Percentiles rank a stretch among this genome's conserved stretches.
Conservation (phyloP, 2,797 vertebrate genomes). For the Erpetoichthys calabaricus region DNA sequence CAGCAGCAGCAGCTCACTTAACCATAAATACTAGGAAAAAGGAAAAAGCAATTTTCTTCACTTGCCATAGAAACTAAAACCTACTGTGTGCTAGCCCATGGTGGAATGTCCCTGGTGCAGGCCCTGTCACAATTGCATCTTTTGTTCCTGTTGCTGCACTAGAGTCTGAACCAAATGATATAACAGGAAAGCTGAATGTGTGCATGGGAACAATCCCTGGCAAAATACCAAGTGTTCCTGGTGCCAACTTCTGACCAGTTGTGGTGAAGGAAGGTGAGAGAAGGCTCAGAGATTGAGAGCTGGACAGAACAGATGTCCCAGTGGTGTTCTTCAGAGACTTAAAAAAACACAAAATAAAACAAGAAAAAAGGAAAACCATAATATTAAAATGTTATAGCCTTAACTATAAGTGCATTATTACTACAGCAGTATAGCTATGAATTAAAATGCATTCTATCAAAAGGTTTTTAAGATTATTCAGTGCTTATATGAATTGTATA, state of each 20-base stretch:
- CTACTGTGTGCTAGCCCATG: slow-evolving; percentile 61
- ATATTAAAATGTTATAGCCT: too few species aligned
- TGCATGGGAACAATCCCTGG: slow-evolving; percentile 51
- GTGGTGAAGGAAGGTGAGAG: slow-evolving; percentile 55
- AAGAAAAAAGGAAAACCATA: too few species aligned
- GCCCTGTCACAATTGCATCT: slow-evolving; percentile 59
- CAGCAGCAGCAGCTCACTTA: slow-evolving; percentile 11
- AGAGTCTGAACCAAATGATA: slow-evolving; percentile 57
- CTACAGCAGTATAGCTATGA: too few species aligned
- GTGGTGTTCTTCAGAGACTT: slow-evolving; percentile 45
- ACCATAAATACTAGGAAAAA: slow-evolving; percentile 1
- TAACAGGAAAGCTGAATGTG: slow-evolving; percentile 54
- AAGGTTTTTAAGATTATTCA: too few species aligned
- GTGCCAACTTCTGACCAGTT: slow-evolving; percentile 46
- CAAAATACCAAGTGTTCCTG: slow-evolving; percentile 32
- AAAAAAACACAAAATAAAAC: not conserved
- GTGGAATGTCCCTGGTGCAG: slow-evolving; percentile 59
- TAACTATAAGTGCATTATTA: too few species aligned
- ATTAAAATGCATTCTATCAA: too few species aligned
- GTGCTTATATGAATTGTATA: too few species aligned
- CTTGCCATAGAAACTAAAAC: slow-evolving; percentile 17
- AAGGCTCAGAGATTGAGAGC: slow-evolving; percentile 49
- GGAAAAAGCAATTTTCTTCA: slow-evolving; percentile 9
- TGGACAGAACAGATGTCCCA: slow-evolving; percentile 49
- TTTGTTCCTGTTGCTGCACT: slow-evolving; percentile 47